A percentile compares a stretch with the other conserved stretches of the same genome.
Evolutionary conservation across 1,140 invertebrate genomes (phyloP).

Genomic region (Idris sp.): DNA sequence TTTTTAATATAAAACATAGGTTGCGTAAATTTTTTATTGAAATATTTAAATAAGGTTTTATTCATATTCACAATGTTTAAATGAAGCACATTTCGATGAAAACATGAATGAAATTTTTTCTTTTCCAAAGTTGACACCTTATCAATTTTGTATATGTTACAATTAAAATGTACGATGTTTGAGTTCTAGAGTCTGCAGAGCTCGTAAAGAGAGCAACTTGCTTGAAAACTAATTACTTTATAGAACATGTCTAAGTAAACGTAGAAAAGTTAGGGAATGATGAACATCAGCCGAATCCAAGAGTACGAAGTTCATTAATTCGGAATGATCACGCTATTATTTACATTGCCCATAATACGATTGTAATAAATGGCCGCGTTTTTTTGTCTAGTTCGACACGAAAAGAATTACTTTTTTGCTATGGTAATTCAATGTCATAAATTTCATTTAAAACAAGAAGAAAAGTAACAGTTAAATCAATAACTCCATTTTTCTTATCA

Average conservation of each 20-base stretch:
- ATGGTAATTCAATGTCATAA: too few species aligned
- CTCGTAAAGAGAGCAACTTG: conserved; percentile 32
- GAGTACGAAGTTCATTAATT: conserved; percentile 19
- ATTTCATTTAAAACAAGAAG: too few species aligned
- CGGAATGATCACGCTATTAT: conserved; percentile 17
- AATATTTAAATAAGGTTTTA: too few species aligned
- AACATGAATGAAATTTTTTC: too few species aligned
- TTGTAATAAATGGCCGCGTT: neutral
- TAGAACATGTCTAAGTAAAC: conserved; percentile 33
- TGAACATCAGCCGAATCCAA: conserved; percentile 12
- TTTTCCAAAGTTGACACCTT: conserved; percentile 33
- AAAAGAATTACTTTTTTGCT: neutral
- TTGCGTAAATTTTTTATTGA: too few species aligned
- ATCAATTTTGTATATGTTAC: conserved; percentile 32
- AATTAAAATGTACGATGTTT: conserved; percentile 14
- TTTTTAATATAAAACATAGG: too few species aligned
- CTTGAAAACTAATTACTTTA: conserved; percentile 30
- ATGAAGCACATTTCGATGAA: too few species aligned
- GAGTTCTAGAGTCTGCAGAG: conserved; percentile 11
- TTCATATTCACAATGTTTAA: too few species aligned
- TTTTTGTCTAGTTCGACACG: neutral
- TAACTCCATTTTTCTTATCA: too few species aligned
- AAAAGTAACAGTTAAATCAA: too few species aligned
- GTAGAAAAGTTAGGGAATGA: conserved; percentile 33
- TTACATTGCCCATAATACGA: conserved; percentile 9